Percentiles rank a stretch among this genome's conserved stretches.
Evolutionary conservation across 2,113 vertebrate genomes (phyloP).

Genomic region (Centropus unirufus): DNA sequence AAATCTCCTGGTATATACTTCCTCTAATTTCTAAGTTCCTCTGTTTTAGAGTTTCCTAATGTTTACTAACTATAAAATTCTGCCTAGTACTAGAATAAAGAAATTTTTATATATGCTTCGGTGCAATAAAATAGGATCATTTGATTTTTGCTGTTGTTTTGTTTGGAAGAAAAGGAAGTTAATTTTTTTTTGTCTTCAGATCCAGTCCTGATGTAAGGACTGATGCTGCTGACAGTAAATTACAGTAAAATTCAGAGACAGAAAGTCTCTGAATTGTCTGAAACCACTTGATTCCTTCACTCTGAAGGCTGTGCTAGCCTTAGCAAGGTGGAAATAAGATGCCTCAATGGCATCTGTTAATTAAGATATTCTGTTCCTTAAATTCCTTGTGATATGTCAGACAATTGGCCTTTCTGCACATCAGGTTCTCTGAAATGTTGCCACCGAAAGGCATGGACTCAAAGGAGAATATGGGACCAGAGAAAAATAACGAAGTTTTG

Average conservation of each 20-base stretch:
- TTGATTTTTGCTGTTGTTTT: not conserved
- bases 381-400: not conserved
- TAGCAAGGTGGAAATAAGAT: not conserved
- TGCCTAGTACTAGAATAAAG: not conserved
- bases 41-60: not conserved
- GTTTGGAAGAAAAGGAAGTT: not conserved
- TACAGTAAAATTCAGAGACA: not conserved
- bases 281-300: not conserved
- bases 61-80: not conserved
- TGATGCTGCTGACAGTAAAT: not conserved
- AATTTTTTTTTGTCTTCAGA: not conserved
- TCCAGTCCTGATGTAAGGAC: fast-evolving
- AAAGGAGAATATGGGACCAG: not conserved
- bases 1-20: not conserved
- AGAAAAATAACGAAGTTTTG: not conserved
- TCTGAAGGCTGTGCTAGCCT: not conserved
- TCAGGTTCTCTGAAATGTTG: not conserved
- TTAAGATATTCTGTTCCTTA: not conserved
- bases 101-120: not conserved
- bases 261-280: not conserved
- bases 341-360: not conserved
- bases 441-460: not conserved
- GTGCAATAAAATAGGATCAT: not conserved
- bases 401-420: not conserved
- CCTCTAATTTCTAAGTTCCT: not conserved